Evolutionary conservation across 2,797 vertebrate species (phyloP).

Genomic region (Champsocephalus gunnari): DNA sequence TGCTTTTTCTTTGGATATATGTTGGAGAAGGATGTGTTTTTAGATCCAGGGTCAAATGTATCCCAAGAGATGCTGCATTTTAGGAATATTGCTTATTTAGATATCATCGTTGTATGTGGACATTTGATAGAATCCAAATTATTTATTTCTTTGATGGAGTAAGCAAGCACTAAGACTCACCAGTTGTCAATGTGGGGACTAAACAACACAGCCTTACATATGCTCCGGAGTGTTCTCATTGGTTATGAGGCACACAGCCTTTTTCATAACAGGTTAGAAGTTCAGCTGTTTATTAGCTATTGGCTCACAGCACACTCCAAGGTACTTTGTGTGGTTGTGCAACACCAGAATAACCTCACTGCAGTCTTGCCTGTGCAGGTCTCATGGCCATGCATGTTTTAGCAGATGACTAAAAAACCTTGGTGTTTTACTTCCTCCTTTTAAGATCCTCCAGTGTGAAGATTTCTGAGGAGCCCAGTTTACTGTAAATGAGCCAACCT

Average conservation of each 20-base stretch:
- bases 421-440: slow-evolving; percentile 69
- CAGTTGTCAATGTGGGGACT: not conserved
- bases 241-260: not conserved
- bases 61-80: not conserved
- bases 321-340: slow-evolving; percentile 31
- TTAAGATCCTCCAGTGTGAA: not conserved
- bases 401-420: slow-evolving; percentile 35
- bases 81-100: not conserved
- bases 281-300: slow-evolving; percentile 12
- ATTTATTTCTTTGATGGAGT: not conserved
- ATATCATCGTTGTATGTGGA: not conserved
- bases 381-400: not conserved
- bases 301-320: slow-evolving; percentile 10
- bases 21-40: no score
- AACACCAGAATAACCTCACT: slow-evolving; percentile 26
- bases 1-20: not conserved
- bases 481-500: slow-evolving; percentile 11
- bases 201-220: not conserved
- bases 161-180: not conserved
- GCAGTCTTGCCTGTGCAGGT: not conserved
- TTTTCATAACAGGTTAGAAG: slow-evolving; percentile 16
- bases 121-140: not conserved
- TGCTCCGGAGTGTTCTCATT: not conserved
- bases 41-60: not conserved
- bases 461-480: not conserved